Conservation (phyloP, 2,113 vertebrate species). For the Herpailurus yagouaroundi region DNA sequence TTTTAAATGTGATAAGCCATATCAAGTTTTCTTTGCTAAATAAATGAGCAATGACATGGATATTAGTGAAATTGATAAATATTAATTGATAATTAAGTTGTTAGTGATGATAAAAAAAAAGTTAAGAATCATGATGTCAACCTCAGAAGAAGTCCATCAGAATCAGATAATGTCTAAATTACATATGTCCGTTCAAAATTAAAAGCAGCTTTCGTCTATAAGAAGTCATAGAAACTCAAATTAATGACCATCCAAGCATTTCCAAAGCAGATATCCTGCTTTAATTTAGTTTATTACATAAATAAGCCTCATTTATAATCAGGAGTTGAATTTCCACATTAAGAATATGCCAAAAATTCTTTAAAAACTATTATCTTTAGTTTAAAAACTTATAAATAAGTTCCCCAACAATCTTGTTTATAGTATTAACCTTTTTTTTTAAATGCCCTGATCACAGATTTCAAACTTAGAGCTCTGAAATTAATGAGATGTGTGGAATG, state of each 20-base stretch:
- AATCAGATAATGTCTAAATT: constrained; percentile 44
- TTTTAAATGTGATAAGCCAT: constrained; percentile 45
- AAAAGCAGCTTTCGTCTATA: constrained; percentile 14
- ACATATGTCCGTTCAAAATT: neutral
- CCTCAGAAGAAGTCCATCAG: constrained; percentile 27
- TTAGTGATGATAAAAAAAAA: neutral
- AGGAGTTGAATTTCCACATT: constrained; percentile 16
- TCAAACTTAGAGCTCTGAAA: neutral
- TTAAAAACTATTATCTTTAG: neutral
- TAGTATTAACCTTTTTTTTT: neutral
- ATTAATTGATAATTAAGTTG: constrained; percentile 68
- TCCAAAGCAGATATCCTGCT: neutral
- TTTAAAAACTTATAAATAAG: neutral
- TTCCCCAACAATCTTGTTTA: neutral
- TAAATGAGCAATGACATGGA: constrained; percentile 61
- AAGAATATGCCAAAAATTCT: constrained; percentile 39
- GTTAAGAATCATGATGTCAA: neutral
- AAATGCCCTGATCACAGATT: neutral
- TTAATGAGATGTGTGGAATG: neutral
- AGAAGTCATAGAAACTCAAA: constrained; percentile 31
- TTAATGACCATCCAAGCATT: constrained; percentile 37
- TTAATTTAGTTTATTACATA: constrained; percentile 52
- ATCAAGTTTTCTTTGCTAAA: constrained; percentile 51
- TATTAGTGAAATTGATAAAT: constrained; percentile 65
- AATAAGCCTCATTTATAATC: neutral